Percentiles rank a stretch among this genome's conserved stretches.
These are phyloP conservation scores for Abramis brama DNA, from an alignment of 2,113 vertebrate species.

Conservation along the genomic window DNA sequence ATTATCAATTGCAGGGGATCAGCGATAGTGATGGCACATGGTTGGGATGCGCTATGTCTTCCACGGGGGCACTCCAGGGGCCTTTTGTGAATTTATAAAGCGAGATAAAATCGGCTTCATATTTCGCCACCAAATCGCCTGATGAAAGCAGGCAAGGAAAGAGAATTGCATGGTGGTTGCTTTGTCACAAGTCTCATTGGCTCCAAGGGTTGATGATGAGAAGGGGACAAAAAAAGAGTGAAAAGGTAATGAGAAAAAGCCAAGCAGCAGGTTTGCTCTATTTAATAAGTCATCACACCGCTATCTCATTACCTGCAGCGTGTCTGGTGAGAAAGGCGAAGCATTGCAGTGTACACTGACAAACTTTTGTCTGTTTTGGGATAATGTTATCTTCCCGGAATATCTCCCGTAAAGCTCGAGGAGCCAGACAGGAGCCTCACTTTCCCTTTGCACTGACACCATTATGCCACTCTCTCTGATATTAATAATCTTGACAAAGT, in stretches of 20 bases:
- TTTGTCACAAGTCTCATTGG: slow-evolving; percentile 73
- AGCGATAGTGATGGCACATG: slow-evolving; percentile 75
- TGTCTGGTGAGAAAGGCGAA: slow-evolving; percentile 64
- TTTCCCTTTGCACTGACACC: slow-evolving; percentile 57
- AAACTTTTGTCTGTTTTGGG: slow-evolving; percentile 60
- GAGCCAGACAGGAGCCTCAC: slow-evolving; percentile 57
- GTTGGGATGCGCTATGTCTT: slow-evolving; percentile 76
- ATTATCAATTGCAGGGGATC: slow-evolving; percentile 84
- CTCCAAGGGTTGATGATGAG: slow-evolving; percentile 66
- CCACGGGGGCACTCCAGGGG: slow-evolving; percentile 75
- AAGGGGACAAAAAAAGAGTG: slow-evolving; percentile 35
- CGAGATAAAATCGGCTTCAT: slow-evolving; percentile 81
- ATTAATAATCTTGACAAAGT: slow-evolving; percentile 71
- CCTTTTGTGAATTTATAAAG: slow-evolving; percentile 81
- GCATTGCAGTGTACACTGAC: slow-evolving; percentile 62
- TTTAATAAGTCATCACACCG: slow-evolving; percentile 76
- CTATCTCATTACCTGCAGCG: slow-evolving; percentile 71
- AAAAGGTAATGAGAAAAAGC: slow-evolving; percentile 76
- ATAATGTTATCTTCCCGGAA: slow-evolving; percentile 54
- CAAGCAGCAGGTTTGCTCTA: slow-evolving; percentile 70
- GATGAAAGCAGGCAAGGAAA: slow-evolving; percentile 74
- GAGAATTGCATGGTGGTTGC: slow-evolving; percentile 78
- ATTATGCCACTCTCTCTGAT: slow-evolving; percentile 72
- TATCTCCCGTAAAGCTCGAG: slow-evolving; percentile 59
- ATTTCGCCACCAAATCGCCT: slow-evolving; percentile 76